Evolutionary conservation across 2,797 vertebrate genomes (phyloP).

Genomic region (Astyanax mexicanus): DNA sequence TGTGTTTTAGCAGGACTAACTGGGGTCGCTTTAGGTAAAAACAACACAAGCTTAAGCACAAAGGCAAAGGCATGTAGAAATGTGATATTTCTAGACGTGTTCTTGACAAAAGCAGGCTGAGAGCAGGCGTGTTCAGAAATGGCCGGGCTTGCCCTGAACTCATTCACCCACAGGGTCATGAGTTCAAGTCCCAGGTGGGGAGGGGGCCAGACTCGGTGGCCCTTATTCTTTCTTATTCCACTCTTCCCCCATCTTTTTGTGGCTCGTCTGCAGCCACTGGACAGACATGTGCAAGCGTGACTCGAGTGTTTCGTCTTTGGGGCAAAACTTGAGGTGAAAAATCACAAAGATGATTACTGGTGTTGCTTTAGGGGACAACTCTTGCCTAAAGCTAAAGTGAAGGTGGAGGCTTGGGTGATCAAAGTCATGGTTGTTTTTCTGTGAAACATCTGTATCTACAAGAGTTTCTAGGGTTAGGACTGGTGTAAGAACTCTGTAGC

Average conservation of each 20-base stretch:
- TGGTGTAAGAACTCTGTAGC: not conserved
- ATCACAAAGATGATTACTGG: not conserved
- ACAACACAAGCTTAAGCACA: not conserved
- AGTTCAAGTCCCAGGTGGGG: slow-evolving; percentile 81
- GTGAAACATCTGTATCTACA: not conserved
- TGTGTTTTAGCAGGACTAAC: not conserved
- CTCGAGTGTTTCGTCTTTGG: slow-evolving; percentile 50
- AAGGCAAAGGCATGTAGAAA: not conserved
- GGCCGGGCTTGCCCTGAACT: slow-evolving; percentile 74
- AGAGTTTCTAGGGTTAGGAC: not conserved
- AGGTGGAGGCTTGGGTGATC: too few species aligned
- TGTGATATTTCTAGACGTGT: not conserved
- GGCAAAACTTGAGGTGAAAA: slow-evolving; percentile 6
- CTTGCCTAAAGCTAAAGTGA: not conserved
- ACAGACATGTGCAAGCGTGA: slow-evolving; percentile 33
- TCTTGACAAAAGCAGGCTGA: not conserved
- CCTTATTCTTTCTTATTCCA: slow-evolving; percentile 36
- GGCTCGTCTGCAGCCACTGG: slow-evolving; percentile 50
- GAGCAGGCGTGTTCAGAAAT: slow-evolving; percentile 54
- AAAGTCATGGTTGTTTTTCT: not conserved
- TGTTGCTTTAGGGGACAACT: not conserved
- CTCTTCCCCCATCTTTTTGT: slow-evolving; percentile 43
- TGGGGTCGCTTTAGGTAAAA: not conserved
- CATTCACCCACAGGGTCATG: slow-evolving; percentile 76
- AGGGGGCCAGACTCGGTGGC: slow-evolving; percentile 55